Conservation (phyloP, 2,113 vertebrate species). For the Periophthalmus modestus region DNA sequence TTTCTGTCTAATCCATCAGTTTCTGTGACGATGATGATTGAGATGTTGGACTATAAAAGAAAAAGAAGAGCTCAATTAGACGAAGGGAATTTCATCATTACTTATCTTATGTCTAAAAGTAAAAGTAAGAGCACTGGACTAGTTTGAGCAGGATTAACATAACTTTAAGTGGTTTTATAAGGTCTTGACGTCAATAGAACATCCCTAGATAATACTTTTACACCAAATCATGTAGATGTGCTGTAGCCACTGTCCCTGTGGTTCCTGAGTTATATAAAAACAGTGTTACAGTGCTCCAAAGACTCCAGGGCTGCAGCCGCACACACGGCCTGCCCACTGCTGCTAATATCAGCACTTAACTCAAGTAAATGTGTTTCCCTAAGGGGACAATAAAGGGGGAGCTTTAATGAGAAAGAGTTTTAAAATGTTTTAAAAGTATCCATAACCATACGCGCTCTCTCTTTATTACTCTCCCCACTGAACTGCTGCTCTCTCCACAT, state of each 20-base stretch:
- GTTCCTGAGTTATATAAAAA: neutral
- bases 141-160: neutral
- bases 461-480: conserved; percentile 30
- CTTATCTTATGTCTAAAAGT: too few relatives aligned
- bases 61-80: too few relatives aligned
- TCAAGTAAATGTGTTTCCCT: conserved; percentile 8
- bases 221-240: neutral
- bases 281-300: neutral
- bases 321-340: neutral
- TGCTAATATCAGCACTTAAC: conserved; percentile 1
- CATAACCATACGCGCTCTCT: conserved; percentile 17
- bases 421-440: conserved; percentile 22
- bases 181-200: neutral
- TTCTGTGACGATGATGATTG: too few relatives aligned
- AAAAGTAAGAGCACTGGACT: too few relatives aligned
- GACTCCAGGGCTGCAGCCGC: neutral
- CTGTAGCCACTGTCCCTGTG: neutral
- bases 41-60: too few relatives aligned
- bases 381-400: conserved; percentile 2
- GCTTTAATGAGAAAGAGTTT: conserved; percentile 42
- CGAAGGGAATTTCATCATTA: too few relatives aligned
- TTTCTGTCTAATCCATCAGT: too few relatives aligned
- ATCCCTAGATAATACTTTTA: neutral
- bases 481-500: conserved; percentile 32
- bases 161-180: neutral